phyloP scores from a whole-genome alignment of 2,113 vertebrate species.

The Pygoscelis antarcticus region DNA sequence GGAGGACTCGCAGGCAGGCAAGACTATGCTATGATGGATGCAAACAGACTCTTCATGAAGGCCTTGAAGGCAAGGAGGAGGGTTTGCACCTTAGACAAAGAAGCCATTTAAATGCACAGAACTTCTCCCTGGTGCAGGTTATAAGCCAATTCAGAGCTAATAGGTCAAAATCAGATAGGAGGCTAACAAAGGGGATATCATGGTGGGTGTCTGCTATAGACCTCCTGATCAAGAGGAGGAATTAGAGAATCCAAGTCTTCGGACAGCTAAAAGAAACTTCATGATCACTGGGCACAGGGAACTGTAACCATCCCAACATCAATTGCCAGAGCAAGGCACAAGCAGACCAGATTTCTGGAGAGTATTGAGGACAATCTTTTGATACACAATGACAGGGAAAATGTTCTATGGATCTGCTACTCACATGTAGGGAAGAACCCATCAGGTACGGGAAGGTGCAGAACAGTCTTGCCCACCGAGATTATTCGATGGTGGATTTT shows the following conservation, averaged over 20 bases:
- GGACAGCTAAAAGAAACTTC: neutral
- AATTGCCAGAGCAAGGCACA: neutral
- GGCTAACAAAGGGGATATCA: neutral
- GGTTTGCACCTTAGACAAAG: neutral
- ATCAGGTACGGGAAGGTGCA: accelerated
- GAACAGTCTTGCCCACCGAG: neutral
- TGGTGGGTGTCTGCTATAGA: neutral
- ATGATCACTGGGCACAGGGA: neutral
- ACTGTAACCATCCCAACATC: neutral
- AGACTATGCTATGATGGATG: neutral
- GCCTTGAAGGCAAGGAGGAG: neutral
- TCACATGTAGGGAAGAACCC: neutral
- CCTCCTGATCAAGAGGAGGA: neutral
- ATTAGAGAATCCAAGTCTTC: neutral
- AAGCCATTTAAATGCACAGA: neutral
- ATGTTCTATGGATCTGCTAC: neutral
- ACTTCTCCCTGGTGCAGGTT: neutral
- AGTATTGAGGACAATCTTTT: neutral
- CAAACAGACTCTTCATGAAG: neutral
- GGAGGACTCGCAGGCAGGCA: neutral
- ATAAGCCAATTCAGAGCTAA: neutral
- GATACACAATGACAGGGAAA: neutral
- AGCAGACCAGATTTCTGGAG: neutral
- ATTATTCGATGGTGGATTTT: neutral
- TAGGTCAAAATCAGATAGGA: neutral